A percentile compares a stretch with the other conserved stretches of the same genome.
Evolutionary conservation across 92 coral and sea anemone genomes (phyloP).

Genomic region (Nematostella vectensis): DNA sequence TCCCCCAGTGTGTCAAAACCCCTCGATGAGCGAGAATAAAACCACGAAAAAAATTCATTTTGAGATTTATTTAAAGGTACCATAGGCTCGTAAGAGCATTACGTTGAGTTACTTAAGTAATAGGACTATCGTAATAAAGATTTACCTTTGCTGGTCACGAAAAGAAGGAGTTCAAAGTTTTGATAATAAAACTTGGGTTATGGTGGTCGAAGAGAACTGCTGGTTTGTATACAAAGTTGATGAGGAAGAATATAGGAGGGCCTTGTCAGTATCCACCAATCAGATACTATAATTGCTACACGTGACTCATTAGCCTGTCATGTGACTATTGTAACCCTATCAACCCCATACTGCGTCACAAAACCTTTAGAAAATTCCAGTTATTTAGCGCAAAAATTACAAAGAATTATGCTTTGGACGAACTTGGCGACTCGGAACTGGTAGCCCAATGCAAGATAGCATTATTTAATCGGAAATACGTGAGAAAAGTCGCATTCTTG

Average conservation of each 20-base stretch:
- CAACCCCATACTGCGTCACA: constrained; percentile 2
- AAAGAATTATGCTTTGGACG: background rate
- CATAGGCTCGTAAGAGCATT: too few species aligned
- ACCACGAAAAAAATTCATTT: too few species aligned
- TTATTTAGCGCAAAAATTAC: background rate
- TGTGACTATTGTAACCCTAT: constrained; percentile 13
- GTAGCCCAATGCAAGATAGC: too few species aligned
- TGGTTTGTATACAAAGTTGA: constrained; percentile 33
- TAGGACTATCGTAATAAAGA: too few species aligned
- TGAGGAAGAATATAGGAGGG: constrained; percentile 13
- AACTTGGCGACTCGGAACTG: too few species aligned
- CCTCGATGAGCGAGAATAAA: background rate
- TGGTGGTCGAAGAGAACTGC: constrained; percentile 29
- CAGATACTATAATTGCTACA: constrained; percentile 5
- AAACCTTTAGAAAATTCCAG: background rate
- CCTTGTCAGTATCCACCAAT: constrained; percentile 13
- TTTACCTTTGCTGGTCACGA: constrained; percentile 35
- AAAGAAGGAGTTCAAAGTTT: constrained; percentile 32
- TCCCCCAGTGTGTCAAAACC: constrained; percentile 2
- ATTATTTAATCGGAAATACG: background rate
- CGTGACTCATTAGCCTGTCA: constrained; percentile 15
- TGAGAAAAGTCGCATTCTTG: background rate
- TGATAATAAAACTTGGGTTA: constrained; percentile 10
- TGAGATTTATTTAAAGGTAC: too few species aligned
- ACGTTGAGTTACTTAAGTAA: too few species aligned